phyloP scores from a whole-genome alignment of 2,888 invertebrate species.

The Mactromeris polynyma region DNA sequence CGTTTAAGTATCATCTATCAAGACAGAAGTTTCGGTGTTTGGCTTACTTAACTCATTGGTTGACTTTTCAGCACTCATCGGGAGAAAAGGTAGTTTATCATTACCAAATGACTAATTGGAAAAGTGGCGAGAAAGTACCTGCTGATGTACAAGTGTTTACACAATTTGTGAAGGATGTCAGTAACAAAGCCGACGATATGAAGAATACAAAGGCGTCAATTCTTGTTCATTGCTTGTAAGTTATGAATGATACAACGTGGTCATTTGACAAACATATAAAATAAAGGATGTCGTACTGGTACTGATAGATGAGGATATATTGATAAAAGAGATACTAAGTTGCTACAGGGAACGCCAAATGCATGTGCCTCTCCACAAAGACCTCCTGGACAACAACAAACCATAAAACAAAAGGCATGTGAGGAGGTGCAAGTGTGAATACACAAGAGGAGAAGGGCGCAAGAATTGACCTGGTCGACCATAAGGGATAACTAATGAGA shows the following conservation, averaged over 20 bases:
- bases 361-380: not conserved
- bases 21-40: too few species aligned
- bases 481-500: too few species aligned
- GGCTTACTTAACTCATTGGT: not conserved
- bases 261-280: not conserved
- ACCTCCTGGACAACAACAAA: not conserved
- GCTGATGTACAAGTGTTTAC: not conserved
- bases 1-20: too few species aligned
- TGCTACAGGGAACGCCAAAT: not conserved
- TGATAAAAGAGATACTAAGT: not conserved
- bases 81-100: not conserved
- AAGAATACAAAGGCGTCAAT: not conserved
- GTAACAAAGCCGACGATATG: not conserved
- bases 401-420: too few species aligned
- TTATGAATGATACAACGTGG: too few species aligned
- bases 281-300: not conserved
- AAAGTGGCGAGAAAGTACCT: not conserved
- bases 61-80: not conserved
- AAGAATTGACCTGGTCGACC: too few species aligned
- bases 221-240: constrained; percentile 6
- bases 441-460: too few species aligned
- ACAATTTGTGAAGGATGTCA: too few species aligned
- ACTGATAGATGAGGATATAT: not conserved
- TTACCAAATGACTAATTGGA: not conserved
- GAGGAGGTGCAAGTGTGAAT: too few species aligned